Percentiles rank a stretch among this genome's conserved stretches.
Evolutionary conservation across 2,113 vertebrate species (phyloP).

Genomic region (Oreochromis tanganicae): DNA sequence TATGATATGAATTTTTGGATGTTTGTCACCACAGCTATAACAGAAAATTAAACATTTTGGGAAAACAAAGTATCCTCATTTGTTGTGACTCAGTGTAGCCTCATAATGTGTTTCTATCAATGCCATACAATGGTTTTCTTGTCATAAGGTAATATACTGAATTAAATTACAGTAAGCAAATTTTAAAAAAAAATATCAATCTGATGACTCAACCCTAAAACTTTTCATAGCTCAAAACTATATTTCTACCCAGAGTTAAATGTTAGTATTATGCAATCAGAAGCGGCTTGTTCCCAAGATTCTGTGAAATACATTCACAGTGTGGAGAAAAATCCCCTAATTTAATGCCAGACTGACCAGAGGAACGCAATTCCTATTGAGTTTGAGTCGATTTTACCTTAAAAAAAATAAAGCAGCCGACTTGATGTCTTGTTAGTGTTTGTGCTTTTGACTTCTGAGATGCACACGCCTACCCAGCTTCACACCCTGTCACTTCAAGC

Average conservation of each 20-base stretch:
- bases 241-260: not conserved
- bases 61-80: not conserved
- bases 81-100: not conserved
- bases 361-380: not conserved
- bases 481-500: conserved; percentile 63
- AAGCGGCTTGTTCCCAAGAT: not conserved
- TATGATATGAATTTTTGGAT: not conserved
- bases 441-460: conserved; percentile 58
- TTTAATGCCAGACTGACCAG: conserved; percentile 19
- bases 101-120: not conserved
- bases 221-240: not conserved
- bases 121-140: not conserved
- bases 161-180: not conserved
- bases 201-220: not conserved
- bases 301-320: not conserved
- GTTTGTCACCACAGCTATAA: not conserved
- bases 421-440: conserved; percentile 54
- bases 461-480: conserved; percentile 54
- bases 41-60: not conserved
- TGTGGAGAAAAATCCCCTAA: not conserved
- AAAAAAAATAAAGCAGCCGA: conserved; percentile 30
- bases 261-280: not conserved
- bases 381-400: conserved; percentile 8
- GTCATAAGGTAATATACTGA: not conserved
- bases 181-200: not conserved